Percentiles rank a stretch among this genome's conserved stretches.
Conservation (phyloP, 2,113 vertebrate genomes). For the Felis catus region F.catus_Fca126_mat1.0 CM031419.1:169692001-169692500, state of each 20-base stretch:
- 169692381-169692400: neutral
- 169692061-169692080: neutral
- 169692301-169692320: neutral
- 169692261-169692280: neutral
- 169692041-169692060: neutral
- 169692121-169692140: neutral
- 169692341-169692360: neutral
- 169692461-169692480: neutral
- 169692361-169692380: neutral
- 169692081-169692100: neutral
- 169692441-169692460: neutral
- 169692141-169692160: neutral
- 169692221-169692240: neutral
- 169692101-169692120: neutral
- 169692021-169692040: neutral
- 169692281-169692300: neutral
- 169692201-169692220: neutral
- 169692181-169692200: neutral
- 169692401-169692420: neutral
- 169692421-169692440: slow-evolving; percentile 35
- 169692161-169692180: neutral
- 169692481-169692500: neutral
- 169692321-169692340: neutral
- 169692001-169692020: neutral
- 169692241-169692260: neutral